Evolutionary conservation across 2,113 vertebrate genomes (phyloP).

Genomic region (Megaceryle maxima): DNA sequence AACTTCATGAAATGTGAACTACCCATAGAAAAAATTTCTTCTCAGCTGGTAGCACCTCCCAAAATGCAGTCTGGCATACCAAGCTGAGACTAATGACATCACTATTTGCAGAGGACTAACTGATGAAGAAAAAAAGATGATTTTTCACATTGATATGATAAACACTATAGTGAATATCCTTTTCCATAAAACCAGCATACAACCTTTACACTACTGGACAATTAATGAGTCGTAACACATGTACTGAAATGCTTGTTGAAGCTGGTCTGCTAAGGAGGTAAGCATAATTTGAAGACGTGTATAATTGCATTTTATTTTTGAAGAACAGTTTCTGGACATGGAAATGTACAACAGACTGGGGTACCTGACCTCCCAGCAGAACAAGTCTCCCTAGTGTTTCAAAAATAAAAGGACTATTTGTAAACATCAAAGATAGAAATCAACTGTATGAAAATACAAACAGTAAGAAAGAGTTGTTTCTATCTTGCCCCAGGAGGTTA

Average conservation of each 20-base stretch:
- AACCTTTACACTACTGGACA: not conserved
- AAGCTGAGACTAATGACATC: not conserved
- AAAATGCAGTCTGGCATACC: not conserved
- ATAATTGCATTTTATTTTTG: not conserved
- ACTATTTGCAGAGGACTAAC: not conserved
- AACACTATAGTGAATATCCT: not conserved
- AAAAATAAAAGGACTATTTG: not conserved
- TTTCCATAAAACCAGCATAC: not conserved
- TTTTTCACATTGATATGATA: not conserved
- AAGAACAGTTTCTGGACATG: not conserved
- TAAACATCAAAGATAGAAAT: not conserved
- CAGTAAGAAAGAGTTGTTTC: not conserved
- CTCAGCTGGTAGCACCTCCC: not conserved
- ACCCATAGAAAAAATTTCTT: not conserved
- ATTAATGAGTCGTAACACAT: accelerated
- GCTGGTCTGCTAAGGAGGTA: not conserved
- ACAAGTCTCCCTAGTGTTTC: not conserved
- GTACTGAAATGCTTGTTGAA: not conserved
- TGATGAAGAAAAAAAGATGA: not conserved
- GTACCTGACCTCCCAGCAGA: not conserved
- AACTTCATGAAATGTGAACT: not conserved
- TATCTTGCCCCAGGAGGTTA: not conserved
- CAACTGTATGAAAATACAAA: not conserved
- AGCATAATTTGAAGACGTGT: not conserved
- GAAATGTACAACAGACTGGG: not conserved